Base-by-base conservation (phyloP, 2,113 vertebrate genomes). In the Rana temporaria region DNA sequence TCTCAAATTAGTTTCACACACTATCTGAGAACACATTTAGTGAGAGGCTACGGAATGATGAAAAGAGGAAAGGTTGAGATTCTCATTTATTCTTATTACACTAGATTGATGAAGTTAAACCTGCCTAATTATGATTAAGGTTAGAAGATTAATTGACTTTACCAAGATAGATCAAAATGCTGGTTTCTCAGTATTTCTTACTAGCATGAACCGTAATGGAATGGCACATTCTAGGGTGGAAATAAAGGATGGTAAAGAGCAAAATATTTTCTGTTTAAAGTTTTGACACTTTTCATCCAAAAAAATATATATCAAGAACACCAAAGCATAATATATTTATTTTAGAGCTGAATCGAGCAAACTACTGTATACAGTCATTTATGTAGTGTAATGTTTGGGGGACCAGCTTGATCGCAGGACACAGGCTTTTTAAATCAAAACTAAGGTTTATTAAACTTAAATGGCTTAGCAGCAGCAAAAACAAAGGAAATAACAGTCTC, bases 121-220 rank as follows among this genome's bases (percentile, higher is more conserved):
- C 72, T 76, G 81, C 71, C 71, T 83, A 83, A 83, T 83, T 83
- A 83, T 83, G 72, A 75, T 26, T 67, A 82, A 83, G 81, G 72
- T 83, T 83, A 83, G 81, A 64, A 83, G 72, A 68, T 83, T 83
- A 83, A 83, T 83, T 83, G 81, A 83, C 81, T 83, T 76, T 83
- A 76, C 63, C 72, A 68, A 76, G 81, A 83, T 83, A 76, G 72
- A 83, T 83, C 71, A 83, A 76, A 83, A 83, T 68, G 69, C 32
- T 42, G 71, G 53, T 67, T 83, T 66, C 26, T 60, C 81, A 68
- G 30, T 68, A 42, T 52, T 76, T 66, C 63, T n/a, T 38, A 64
- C 72, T 59, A 76, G 30, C 38, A 73, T 70, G 19, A 24, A 66
- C 20, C 11, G 55, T 75, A 60, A 26, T 68, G 81, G 65, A 32